Conservation (phyloP, 2,113 vertebrate genomes). For the Lepidothrix coronata region DNA sequence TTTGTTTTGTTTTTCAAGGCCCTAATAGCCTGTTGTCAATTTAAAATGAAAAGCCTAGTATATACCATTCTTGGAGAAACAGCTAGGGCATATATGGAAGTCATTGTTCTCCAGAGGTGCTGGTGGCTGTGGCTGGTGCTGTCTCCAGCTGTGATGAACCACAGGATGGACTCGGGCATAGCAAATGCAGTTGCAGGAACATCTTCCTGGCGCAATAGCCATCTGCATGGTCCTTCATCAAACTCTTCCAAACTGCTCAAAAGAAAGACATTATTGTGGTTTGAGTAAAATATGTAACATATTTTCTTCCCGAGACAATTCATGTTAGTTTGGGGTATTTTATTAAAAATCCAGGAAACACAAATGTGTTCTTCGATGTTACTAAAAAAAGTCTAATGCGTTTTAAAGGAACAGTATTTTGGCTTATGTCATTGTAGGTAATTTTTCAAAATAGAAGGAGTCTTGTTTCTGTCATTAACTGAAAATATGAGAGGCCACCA, state of each 20-base stretch:
- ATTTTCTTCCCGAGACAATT: not conserved
- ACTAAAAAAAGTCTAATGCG: not conserved
- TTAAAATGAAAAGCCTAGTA: not conserved
- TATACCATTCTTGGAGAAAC: not conserved
- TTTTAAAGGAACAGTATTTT: not conserved
- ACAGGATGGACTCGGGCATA: rapidly evolving
- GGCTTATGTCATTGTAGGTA: not conserved
- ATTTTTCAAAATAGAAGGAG: not conserved
- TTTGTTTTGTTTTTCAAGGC: not conserved
- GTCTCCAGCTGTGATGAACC: not conserved
- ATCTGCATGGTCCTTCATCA: not conserved
- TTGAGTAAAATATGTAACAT: not conserved
- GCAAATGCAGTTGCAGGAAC: not conserved
- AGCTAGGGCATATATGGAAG: not conserved
- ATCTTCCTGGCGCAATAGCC: not conserved
- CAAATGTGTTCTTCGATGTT: not conserved
- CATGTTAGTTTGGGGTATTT: not conserved
- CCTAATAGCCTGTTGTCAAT: not conserved
- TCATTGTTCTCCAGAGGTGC: not conserved
- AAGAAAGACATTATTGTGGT: not conserved
- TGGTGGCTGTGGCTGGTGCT: rapidly evolving
- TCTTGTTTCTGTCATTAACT: not conserved
- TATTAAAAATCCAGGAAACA: not conserved
- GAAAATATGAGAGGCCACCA: not conserved
- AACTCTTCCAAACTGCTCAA: not conserved